phyloP scores from a whole-genome alignment of 92 coral and sea anemone species.

The Phenganax stokvisi region DNA sequence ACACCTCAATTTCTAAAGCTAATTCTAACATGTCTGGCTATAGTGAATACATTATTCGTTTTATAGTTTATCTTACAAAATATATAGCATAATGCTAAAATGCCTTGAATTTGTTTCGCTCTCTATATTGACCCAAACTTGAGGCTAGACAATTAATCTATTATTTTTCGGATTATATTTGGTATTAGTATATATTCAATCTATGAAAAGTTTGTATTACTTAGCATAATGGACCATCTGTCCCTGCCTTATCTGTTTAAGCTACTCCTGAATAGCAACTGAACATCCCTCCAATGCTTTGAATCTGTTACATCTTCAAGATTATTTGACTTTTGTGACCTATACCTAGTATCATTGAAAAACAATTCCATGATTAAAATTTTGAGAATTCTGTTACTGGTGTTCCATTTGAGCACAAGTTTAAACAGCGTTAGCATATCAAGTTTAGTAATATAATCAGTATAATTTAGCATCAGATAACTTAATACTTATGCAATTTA shows the following conservation, averaged over 20 bases:
- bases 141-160: slow-evolving; percentile 7
- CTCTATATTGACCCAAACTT: neutral
- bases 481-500: too few species aligned
- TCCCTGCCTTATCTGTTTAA: slow-evolving; percentile 1
- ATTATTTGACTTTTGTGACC: neutral
- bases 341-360: neutral
- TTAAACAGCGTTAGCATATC: too few species aligned
- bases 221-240: slow-evolving; percentile 4
- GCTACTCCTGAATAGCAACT: neutral
- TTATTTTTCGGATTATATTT: neutral
- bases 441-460: too few species aligned
- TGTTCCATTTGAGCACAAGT: too few species aligned
- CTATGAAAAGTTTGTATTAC: neutral
- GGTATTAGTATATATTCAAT: neutral
- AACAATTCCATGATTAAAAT: neutral
- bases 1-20: neutral
- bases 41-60: too few species aligned
- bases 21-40: neutral
- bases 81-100: too few species aligned
- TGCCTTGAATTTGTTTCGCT: neutral
- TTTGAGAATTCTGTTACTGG: too few species aligned
- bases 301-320: neutral
- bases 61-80: too few species aligned
- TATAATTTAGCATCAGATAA: too few species aligned
- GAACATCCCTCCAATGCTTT: neutral